Evolutionary conservation across 2,797 vertebrate species (phyloP), one percentile per base, ranked within the genome.

Genomic region (Falco naumanni): DNA sequence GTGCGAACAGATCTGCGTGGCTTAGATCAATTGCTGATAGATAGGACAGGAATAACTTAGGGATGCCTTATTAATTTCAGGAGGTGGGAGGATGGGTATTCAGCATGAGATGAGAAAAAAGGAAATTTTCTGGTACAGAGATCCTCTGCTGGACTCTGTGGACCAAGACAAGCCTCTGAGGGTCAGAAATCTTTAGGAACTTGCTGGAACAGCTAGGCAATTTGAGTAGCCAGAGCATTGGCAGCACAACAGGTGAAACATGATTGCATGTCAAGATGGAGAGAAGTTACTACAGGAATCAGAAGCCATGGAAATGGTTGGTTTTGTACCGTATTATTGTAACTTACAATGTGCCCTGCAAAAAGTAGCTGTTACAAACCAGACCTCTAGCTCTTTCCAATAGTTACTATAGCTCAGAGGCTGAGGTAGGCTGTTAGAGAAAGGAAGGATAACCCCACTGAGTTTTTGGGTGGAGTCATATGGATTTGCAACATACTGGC

Each of bases 361-460:
- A 88, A 93, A 78, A 63, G 33, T 70, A 28, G 22, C 0, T 1
- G 33, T 59, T 72, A 11, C 69, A 63, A 88, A 54, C 63, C 39
- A 90, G 63, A 70, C 17, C 47, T 79, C n/a, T 80, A 93, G 24
- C 63, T 70, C 84, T 72, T 87, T 56, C 92, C 70, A 72, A 1
- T n/a, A 33, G 61, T 69, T 68, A 20, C 50, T 61, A 25, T 14
- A 81, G 83, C 69, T 71, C 61, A 61, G 64, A 81, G 43, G 20
- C 61, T 63, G 87, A 82, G 84, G 43, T 78, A 78, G 76, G 83
- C 72, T 61, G 39, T 24, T 80, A 80, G 77, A 74, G 77, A 69
- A 84, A 84, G 83, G 37, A 84, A 92, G 70, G 70, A 86, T n/a
- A 59, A 92, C 74, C 59, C 84, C 81, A 51, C 39, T 21, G 90